These are phyloP conservation scores for Ardeotis arabs DNA, from an alignment of 2,113 vertebrate genomes.

Conservation along the genomic window DNA sequence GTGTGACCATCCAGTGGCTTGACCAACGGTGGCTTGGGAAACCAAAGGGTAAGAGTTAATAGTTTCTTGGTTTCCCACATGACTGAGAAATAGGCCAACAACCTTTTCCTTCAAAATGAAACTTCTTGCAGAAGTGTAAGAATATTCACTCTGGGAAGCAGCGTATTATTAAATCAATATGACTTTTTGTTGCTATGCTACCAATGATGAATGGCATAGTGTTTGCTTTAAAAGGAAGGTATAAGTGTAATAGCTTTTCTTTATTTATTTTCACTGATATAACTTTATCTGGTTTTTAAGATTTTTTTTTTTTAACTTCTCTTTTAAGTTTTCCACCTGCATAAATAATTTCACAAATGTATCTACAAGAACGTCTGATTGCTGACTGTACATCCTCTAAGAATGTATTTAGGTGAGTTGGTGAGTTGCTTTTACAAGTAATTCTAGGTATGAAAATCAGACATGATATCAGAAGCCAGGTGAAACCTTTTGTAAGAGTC, in stretches of 20 bases:
- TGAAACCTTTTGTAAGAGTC: neutral
- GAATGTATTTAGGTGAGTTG: neutral
- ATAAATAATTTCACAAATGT: neutral
- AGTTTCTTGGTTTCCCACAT: neutral
- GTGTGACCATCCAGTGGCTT: too few species aligned
- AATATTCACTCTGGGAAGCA: neutral
- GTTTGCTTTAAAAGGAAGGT: neutral
- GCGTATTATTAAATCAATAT: neutral
- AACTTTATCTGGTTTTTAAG: neutral
- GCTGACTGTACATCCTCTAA: neutral
- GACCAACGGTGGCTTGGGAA: neutral
- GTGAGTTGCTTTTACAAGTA: neutral
- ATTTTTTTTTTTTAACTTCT: neutral
- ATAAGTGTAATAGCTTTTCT: neutral
- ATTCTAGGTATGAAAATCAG: neutral
- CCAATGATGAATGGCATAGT: neutral
- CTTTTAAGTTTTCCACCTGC: neutral
- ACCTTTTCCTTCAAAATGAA: neutral
- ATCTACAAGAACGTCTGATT: neutral
- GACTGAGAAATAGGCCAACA: neutral
- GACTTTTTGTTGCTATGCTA: neutral
- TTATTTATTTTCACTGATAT: neutral
- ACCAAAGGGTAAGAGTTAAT: neutral
- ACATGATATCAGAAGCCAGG: neutral
- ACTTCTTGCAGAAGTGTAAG: neutral